Conservation (phyloP, 2,797 vertebrate genomes). For the Rallus crepitans region DNA sequence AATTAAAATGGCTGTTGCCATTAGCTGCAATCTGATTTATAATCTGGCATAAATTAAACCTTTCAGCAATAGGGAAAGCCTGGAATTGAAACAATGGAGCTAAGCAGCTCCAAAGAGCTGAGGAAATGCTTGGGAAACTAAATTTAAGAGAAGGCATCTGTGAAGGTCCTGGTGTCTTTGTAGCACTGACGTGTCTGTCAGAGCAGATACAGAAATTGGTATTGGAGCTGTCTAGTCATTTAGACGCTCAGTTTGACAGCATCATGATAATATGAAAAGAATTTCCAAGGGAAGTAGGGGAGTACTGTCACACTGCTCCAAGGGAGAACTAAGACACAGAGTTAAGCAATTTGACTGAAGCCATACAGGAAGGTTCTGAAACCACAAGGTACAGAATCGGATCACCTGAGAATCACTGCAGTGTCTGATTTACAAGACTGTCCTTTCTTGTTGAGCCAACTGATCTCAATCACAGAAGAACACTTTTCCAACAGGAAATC, state of each 20-base stretch:
- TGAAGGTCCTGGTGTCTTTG: not conserved
- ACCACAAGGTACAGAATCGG: not conserved
- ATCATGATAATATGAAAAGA: not conserved
- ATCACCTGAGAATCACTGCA: not conserved
- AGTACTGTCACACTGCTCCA: not conserved
- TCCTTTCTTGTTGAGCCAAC: not conserved
- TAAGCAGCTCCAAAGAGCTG: not conserved
- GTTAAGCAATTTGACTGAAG: not conserved
- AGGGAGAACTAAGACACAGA: not conserved
- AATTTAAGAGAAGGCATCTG: not conserved
- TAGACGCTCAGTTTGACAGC: not conserved
- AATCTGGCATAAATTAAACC: not conserved
- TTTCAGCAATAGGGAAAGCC: not conserved
- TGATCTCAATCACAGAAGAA: not conserved
- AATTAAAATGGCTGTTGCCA: not conserved
- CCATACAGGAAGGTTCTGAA: not conserved
- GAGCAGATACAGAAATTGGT: not conserved
- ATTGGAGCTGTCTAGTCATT: not conserved
- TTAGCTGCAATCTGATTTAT: not conserved
- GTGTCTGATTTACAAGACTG: not conserved
- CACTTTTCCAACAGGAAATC: not conserved
- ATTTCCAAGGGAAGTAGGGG: not conserved
- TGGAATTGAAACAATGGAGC: not conserved
- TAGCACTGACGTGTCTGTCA: not conserved
- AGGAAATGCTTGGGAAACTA: not conserved